Base-by-base conservation (phyloP, 2,113 vertebrate species). In the Saguinus imperator region DNA sequence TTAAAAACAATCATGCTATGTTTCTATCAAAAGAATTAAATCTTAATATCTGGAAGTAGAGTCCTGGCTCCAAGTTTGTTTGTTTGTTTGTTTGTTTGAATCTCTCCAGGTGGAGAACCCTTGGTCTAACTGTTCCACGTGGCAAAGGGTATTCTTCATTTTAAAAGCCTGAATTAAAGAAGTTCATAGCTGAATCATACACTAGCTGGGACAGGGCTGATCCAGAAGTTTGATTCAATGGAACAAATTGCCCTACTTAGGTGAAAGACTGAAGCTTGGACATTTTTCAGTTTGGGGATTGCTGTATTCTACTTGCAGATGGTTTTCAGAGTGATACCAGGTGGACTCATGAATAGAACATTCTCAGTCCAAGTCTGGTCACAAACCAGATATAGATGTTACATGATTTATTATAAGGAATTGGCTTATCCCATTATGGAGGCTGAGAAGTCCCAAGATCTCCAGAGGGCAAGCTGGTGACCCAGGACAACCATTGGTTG, bases 11-110 rank as follows among this genome's bases (percentile, higher is more conserved):
- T 77, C 29, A 58, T 29, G 14, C 20, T 89, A 27, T 45, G 32
- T 87, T 84, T 91, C 37, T 23, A 89, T 37, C 18, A 72, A 37
- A 93, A 93, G 32, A 68, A 91, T 93, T 88, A 75, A 96, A 73
- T 86, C n/a, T 93, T 68, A 83, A 50, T 93, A 55, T 91, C 4
- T 83, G 14, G 66, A 95, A 6, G 18, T 87, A 16, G 35, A 23
- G 18, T 14, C 23, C 58, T 84, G 45, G 35, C 32, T 89, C 72
- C 61, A 84, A 80, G 13, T 75, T 79, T 89, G 35, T 79, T 76
- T 79, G 8, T 40, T 77, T 79, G 58, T 73, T 92, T 68, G 70
- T 40, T 77, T 79, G 58, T 73, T 92, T 68, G 70, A 50, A 93
- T 88, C 50, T 82, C 50, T 82, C n/a, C 27, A 79, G 23, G 32